Conservation (phyloP, 2,113 vertebrate genomes). For the Potamarius usumacintae region DNA sequence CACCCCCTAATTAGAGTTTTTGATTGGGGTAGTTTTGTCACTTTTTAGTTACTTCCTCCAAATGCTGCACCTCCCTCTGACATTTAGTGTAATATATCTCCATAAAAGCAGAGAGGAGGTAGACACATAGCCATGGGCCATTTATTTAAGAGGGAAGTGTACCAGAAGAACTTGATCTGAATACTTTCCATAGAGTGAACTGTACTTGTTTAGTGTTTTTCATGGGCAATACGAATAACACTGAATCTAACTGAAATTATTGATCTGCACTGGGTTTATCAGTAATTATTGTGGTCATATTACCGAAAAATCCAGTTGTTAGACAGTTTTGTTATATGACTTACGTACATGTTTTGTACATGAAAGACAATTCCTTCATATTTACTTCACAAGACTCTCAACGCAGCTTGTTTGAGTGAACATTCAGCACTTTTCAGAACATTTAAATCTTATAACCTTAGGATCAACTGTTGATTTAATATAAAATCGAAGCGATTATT, state of each 20-base stretch:
- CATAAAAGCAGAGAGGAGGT: slow-evolving; percentile 13
- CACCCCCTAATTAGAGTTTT: slow-evolving; percentile 21
- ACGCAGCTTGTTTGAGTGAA: neutral
- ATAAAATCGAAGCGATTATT: neutral
- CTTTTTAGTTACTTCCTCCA: slow-evolving; percentile 28
- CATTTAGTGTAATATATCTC: slow-evolving; percentile 15
- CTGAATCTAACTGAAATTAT: neutral
- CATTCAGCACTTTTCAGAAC: neutral
- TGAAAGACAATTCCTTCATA: neutral
- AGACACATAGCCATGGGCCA: neutral
- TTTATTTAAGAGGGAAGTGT: slow-evolving; percentile 1
- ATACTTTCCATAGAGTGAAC: slow-evolving; percentile 3
- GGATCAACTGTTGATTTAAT: neutral
- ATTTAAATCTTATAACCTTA: neutral
- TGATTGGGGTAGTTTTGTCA: slow-evolving; percentile 31
- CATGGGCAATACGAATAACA: neutral
- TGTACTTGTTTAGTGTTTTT: neutral
- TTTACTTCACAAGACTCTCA: neutral
- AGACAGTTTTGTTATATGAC: neutral
- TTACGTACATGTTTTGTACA: neutral
- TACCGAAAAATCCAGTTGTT: neutral
- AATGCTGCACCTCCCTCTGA: slow-evolving; percentile 27
- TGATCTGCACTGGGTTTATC: neutral
- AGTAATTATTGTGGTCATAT: neutral
- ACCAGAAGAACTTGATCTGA: neutral